phyloP scores from a whole-genome alignment of 1,140 invertebrate genomes.

The Gonioctena quinquepunctata region DNA sequence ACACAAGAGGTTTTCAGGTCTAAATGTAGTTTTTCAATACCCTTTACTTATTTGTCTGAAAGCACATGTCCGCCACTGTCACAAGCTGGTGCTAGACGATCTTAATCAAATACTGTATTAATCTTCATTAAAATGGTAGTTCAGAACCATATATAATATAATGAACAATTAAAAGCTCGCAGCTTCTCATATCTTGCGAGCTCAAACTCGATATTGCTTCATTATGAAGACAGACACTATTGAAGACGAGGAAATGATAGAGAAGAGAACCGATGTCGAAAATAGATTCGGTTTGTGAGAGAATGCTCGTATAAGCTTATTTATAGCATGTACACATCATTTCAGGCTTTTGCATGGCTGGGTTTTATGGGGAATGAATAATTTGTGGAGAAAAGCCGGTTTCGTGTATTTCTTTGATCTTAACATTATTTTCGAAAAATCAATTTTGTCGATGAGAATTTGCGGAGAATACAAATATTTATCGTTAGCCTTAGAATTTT shows the following conservation, averaged over 20 bases:
- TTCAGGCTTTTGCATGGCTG: neutral
- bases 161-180: conserved; percentile 31
- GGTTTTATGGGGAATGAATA: neutral
- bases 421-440: no score
- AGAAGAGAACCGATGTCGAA: neutral
- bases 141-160: conserved; percentile 23
- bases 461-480: no score
- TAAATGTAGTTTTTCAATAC: no score
- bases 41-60: no score
- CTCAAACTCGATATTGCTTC: neutral
- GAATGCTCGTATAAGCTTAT: neutral
- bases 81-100: conserved; percentile 15
- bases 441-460: no score
- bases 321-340: neutral
- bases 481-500: no score
- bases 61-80: neutral
- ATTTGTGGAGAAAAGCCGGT: neutral
- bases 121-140: conserved; percentile 33
- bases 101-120: conserved; percentile 33
- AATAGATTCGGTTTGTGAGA: neutral
- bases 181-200: conserved; percentile 9
- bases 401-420: neutral
- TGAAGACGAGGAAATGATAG: neutral
- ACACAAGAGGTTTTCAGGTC: no score
- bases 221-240: neutral